Percentiles rank a stretch among this genome's conserved stretches.
phyloP scores from a whole-genome alignment of 2,797 vertebrate species.

The Lutjanus argentimaculatus region DNA sequence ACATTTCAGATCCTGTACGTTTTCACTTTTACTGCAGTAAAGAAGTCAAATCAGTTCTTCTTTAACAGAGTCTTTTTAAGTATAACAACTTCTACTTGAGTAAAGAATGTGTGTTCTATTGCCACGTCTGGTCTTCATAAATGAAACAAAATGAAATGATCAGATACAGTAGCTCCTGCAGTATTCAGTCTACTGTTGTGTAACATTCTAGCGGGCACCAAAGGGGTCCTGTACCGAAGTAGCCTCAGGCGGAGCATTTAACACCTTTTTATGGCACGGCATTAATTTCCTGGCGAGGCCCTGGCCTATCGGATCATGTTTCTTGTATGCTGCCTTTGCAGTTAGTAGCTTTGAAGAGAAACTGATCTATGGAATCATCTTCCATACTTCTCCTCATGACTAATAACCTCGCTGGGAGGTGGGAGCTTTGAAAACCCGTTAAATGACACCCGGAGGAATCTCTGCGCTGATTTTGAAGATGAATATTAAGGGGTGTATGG shows the following conservation, averaged over 20 bases:
- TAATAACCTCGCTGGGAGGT: conserved; percentile 7
- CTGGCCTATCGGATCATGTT: conserved; percentile 39
- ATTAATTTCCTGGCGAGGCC: conserved; percentile 42
- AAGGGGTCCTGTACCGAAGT: conserved; percentile 28
- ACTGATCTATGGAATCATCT: conserved; percentile 49
- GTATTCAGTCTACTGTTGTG: conserved; percentile 20
- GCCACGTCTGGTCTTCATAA: too few relatives aligned
- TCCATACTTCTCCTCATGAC: conserved; percentile 14
- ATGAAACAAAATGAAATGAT: background rate
- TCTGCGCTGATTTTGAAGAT: conserved; percentile 22
- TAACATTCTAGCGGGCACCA: conserved; percentile 12
- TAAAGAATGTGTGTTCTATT: too few relatives aligned
- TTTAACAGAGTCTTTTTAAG: too few relatives aligned
- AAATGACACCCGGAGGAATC: conserved; percentile 17
- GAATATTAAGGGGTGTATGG: conserved; percentile 20
- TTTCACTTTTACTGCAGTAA: too few relatives aligned
- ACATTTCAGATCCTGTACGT: too few relatives aligned
- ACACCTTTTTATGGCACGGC: conserved; percentile 56
- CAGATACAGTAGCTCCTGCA: background rate
- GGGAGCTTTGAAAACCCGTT: conserved; percentile 24
- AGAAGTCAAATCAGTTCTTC: too few relatives aligned
- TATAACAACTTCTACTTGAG: too few relatives aligned
- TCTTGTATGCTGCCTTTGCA: conserved; percentile 31
- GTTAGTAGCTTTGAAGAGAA: conserved; percentile 47
- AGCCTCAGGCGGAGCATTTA: conserved; percentile 31